These are phyloP conservation scores for Nestor notabilis DNA, from an alignment of 2,113 vertebrate species.

Conservation along the genomic window DNA sequence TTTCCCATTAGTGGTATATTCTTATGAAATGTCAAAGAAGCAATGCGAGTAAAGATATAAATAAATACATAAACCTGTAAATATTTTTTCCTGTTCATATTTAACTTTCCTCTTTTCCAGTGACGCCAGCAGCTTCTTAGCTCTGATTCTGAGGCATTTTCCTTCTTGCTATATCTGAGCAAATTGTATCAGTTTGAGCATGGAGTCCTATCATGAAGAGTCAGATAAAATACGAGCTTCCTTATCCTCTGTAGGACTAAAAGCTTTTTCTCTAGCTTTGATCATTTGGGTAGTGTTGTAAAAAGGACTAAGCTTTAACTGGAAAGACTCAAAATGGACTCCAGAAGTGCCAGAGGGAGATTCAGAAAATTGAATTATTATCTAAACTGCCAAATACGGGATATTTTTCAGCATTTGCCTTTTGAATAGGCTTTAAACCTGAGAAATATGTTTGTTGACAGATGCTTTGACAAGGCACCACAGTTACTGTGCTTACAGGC, in stretches of 20 bases:
- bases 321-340: background rate
- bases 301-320: background rate
- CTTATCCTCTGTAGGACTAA: conserved; percentile 35
- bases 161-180: background rate
- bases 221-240: background rate
- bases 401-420: conserved; percentile 16
- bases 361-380: conserved; percentile 39
- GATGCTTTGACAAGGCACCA: background rate
- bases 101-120: background rate
- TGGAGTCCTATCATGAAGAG: background rate
- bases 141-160: background rate
- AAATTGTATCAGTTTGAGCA: conserved; percentile 41
- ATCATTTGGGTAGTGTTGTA: background rate
- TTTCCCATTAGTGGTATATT: background rate
- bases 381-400: background rate
- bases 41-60: background rate
- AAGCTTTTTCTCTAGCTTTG: conserved; percentile 43
- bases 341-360: background rate
- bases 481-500: background rate
- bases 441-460: background rate
- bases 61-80: background rate
- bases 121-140: background rate
- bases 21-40: background rate
- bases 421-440: conserved; percentile 10
- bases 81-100: background rate